Percentiles rank a stretch among this genome's conserved stretches.
Conservation (phyloP, 1,140 invertebrate genomes). For the Schlechtendalia chinensis region DNA sequence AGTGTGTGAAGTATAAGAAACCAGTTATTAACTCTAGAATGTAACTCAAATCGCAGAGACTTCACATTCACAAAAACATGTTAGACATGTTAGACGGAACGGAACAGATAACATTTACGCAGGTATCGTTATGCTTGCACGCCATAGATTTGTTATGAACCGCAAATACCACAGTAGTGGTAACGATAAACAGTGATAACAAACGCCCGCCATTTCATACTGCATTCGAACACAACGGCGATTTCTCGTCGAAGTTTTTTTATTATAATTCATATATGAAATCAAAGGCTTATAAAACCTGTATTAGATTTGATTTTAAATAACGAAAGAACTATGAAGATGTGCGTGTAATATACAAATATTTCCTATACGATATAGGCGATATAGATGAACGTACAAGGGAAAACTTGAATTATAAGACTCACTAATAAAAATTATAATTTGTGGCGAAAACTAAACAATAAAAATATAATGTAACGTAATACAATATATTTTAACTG, state of each 20-base stretch:
- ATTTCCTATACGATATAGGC: too few relatives aligned
- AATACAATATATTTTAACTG: too few relatives aligned
- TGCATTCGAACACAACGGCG: not conserved
- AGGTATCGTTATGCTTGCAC: not conserved
- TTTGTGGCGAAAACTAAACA: too few relatives aligned
- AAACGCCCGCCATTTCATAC: not conserved
- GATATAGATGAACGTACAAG: too few relatives aligned
- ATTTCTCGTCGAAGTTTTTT: not conserved
- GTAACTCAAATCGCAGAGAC: not conserved
- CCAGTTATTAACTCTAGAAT: not conserved
- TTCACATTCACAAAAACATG: not conserved
- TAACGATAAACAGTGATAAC: slow-evolving; percentile 1
- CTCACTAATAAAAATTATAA: too few relatives aligned
- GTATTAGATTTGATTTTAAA: too few relatives aligned
- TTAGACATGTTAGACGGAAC: not conserved
- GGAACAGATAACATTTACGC: not conserved
- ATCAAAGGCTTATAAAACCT: too few relatives aligned
- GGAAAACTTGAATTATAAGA: too few relatives aligned
- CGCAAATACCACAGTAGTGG: not conserved
- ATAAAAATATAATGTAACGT: too few relatives aligned
- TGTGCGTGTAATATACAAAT: too few relatives aligned
- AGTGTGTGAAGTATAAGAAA: not conserved
- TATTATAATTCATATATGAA: not conserved
- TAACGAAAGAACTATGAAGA: too few relatives aligned
- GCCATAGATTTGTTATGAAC: not conserved